A percentile compares a stretch with the other conserved stretches of the same genome.
Conservation (phyloP, 2,888 invertebrate species). For the Calliopum simillimum region DNA sequence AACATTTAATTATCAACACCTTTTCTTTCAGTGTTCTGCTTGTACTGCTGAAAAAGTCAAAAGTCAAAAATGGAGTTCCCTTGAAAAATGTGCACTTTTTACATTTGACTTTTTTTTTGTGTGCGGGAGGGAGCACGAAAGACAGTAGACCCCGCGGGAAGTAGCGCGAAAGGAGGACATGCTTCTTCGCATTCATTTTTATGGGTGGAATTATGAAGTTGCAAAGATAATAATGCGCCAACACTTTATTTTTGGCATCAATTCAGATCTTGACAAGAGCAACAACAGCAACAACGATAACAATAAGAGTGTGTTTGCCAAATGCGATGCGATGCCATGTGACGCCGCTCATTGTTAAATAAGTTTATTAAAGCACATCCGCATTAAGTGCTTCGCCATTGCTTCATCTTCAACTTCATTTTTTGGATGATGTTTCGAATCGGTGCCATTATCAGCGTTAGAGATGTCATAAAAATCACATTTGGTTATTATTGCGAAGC, state of each 20-base stretch:
- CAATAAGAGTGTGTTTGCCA: constrained; percentile 34
- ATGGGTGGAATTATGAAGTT: constrained; percentile 60
- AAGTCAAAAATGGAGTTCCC: constrained; percentile 4
- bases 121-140: too few relatives aligned
- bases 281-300: constrained; percentile 14
- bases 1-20: neutral
- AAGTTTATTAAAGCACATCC: constrained; percentile 37
- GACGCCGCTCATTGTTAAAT: constrained; percentile 32
- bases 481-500: constrained; percentile 42
- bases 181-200: constrained; percentile 12
- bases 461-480: constrained; percentile 46
- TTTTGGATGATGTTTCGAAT: neutral
- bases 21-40: neutral
- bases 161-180: too few relatives aligned
- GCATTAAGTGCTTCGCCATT: constrained; percentile 22
- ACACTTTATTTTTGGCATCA: constrained; percentile 65
- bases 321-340: constrained; percentile 26
- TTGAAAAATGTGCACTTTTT: neutral
- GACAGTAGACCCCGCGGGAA: too few relatives aligned
- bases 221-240: constrained; percentile 65
- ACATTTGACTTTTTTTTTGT: neutral
- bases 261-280: constrained; percentile 51
- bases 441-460: constrained; percentile 40
- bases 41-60: neutral
- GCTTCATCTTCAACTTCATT: constrained; percentile 6